phyloP scores from a whole-genome alignment of 2,888 invertebrate species.

The Cheilosia scutellata region DNA sequence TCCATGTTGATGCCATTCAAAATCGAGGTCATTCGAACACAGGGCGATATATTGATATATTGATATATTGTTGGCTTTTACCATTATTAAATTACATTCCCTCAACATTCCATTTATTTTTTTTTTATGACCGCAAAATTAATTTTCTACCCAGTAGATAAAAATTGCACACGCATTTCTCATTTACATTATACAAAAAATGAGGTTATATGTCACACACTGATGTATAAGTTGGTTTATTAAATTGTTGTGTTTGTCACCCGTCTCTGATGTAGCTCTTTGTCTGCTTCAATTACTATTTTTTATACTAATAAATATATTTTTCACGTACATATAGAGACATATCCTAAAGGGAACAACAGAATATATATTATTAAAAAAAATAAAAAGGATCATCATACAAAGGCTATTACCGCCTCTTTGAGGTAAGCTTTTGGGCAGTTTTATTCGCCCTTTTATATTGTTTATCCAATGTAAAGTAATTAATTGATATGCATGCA shows the following conservation, averaged over 20 bases:
- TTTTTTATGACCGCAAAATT: conserved; percentile 12
- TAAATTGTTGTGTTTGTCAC: conserved; percentile 8
- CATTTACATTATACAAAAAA: not conserved
- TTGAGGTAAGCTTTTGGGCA: conserved; percentile 2
- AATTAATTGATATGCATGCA: conserved; percentile 43
- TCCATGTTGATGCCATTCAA: not conserved
- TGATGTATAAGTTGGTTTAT: conserved; percentile 16
- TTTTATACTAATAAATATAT: conserved; percentile 16
- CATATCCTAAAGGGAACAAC: conserved; percentile 2
- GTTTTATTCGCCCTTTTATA: not conserved
- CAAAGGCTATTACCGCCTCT: conserved; percentile 7
- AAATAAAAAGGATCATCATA: not conserved
- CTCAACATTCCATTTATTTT: not conserved
- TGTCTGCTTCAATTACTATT: conserved; percentile 18
- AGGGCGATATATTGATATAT: not conserved
- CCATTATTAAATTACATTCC: not conserved
- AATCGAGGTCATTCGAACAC: not conserved
- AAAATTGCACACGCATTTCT: not conserved
- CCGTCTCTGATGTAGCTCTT: not conserved
- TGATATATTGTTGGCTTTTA: not conserved
- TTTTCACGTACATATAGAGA: conserved; percentile 18
- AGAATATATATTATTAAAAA: conserved; percentile 1
- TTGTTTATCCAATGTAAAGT: conserved; percentile 14
- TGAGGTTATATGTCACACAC: not conserved
- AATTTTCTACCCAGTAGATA: conserved; percentile 2